These are phyloP conservation scores for Anodontia alba DNA, from an alignment of 2,888 invertebrate genomes.

Conservation along the genomic window DNA sequence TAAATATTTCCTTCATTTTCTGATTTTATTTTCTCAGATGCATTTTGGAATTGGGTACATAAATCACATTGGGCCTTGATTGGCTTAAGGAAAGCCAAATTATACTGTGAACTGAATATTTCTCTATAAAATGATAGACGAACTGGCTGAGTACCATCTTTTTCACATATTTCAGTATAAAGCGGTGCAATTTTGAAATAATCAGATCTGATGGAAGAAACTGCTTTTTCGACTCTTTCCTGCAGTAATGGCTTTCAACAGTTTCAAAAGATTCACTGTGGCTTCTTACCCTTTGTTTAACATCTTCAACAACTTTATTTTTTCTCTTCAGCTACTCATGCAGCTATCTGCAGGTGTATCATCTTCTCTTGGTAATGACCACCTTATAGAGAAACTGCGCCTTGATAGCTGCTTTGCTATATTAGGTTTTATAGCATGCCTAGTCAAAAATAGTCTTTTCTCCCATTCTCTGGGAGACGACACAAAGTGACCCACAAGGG, in stretches of 20 bases:
- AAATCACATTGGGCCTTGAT: constrained; percentile 26
- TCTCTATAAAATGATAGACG: constrained; percentile 28
- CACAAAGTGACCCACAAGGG: too few relatives aligned
- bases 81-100: constrained; percentile 31
- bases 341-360: neutral
- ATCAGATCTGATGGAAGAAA: neutral
- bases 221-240: too few relatives aligned
- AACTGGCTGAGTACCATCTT: neutral
- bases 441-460: constrained; percentile 33
- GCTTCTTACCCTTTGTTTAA: constrained; percentile 10
- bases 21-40: neutral
- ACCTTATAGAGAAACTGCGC: neutral
- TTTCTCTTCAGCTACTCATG: constrained; percentile 30
- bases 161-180: too few relatives aligned
- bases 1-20: neutral
- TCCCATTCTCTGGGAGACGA: too few relatives aligned
- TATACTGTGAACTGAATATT: constrained; percentile 31
- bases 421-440: neutral
- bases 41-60: constrained; percentile 5
- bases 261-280: constrained; percentile 31
- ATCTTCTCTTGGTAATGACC: constrained; percentile 15
- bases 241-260: too few relatives aligned
- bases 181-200: constrained; percentile 31
- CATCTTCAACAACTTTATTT: constrained; percentile 6
- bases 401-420: neutral